phyloP scores from a whole-genome alignment of 1,140 invertebrate genomes.

The Brachionus asplanchnoidis region DNA sequence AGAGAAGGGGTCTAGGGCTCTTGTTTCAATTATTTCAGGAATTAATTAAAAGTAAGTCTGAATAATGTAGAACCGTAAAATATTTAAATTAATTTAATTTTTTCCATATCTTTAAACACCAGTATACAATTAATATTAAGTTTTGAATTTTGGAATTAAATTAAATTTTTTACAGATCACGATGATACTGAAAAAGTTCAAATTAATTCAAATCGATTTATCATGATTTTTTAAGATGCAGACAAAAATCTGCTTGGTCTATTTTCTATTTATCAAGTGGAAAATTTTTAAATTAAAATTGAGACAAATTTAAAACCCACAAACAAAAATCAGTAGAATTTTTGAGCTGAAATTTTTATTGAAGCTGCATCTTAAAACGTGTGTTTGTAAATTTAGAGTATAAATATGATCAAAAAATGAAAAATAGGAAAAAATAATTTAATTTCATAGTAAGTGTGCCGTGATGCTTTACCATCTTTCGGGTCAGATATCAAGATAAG shows the following conservation, averaged over 20 bases:
- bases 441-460: background rate
- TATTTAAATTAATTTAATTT: too few relatives aligned
- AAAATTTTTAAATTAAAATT: background rate
- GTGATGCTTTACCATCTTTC: conserved; percentile 28
- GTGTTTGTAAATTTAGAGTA: background rate
- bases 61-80: too few relatives aligned
- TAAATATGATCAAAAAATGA: background rate
- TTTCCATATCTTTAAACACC: too few relatives aligned
- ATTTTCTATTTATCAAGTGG: background rate
- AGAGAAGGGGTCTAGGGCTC: too few relatives aligned
- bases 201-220: too few relatives aligned
- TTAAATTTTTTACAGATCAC: too few relatives aligned
- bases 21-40: too few relatives aligned
- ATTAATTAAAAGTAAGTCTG: too few relatives aligned
- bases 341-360: background rate
- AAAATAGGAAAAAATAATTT: background rate
- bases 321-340: background rate
- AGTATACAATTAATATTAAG: too few relatives aligned
- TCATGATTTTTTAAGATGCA: too few relatives aligned
- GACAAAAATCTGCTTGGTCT: background rate
- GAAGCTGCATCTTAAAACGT: background rate
- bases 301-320: background rate
- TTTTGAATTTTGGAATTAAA: too few relatives aligned
- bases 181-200: too few relatives aligned
- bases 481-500: conserved; percentile 7